Evolutionary conservation across 2,113 vertebrate species (phyloP), one percentile per base, ranked within the genome.

Genomic region (Furnarius figulus): DNA sequence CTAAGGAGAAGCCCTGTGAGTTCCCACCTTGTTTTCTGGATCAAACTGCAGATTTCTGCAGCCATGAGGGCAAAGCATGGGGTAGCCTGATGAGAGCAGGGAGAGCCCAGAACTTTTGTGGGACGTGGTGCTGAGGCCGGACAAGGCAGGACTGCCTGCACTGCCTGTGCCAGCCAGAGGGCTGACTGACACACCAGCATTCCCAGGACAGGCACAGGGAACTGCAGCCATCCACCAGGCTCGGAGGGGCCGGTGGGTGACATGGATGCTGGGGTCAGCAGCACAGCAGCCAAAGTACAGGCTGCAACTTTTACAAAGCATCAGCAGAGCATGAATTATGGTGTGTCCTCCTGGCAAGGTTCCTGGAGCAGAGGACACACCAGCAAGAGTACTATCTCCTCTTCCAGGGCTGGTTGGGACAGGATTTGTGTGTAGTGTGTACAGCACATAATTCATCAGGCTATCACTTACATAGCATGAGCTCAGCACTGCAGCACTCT

Each of bases 271-370:
- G 80, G 90, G 86, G 88, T 96, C 96, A 96, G 95, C 95, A 95
- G 59, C 62, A 28, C 80, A 52, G 77, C 73, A 72, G 88, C 92
- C 83, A 93, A 90, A 55, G 90, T 62, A 81, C 25, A 85, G 83
- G 61, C 80, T 95, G 85, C 88, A 96, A 93, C 86, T 97, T 97
- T 93, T 95, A 46, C 44, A 90, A 95, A 96, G 73, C 92, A 94
- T 96, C 96, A 96, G 96, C 92, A 96, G 71, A 96, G 90, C 58
- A 3, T 95, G 96, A 97, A 93, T 95, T 97, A 96, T 23, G 67
- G 92, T 12, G 66, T 95, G 93, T 90, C 86, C 86, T 94, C 62
- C 92, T 95, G 94, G 93, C 94, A 91, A 91, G 61, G 78, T 78
- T 96, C 92, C 92, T 95, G 90, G 66, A 93, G 88, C 93, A 93